A percentile compares a stretch with the other conserved stretches of the same genome.
These are phyloP conservation scores for Lamellibrachia columna DNA, from an alignment of 2,888 invertebrate genomes.

Conservation along the genomic window DNA sequence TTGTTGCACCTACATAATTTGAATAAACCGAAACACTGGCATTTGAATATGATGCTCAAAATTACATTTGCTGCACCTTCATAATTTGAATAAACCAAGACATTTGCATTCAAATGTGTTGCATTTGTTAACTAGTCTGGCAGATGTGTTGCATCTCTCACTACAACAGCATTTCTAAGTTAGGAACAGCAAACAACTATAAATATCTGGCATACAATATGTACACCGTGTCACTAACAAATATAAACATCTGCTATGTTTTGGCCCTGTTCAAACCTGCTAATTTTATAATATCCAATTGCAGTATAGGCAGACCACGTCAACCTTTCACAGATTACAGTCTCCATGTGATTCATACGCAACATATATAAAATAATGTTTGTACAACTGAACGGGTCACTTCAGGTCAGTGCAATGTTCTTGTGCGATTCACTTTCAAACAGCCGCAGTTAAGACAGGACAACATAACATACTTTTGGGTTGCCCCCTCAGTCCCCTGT, in stretches of 20 bases:
- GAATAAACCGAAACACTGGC: too few species aligned
- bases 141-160: too few species aligned
- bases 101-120: too few species aligned
- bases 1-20: too few species aligned
- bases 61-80: too few species aligned
- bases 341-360: neutral
- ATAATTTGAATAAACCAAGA: too few species aligned
- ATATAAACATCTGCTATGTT: neutral
- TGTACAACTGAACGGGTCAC: neutral
- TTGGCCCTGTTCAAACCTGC: neutral
- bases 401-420: neutral
- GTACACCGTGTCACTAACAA: neutral
- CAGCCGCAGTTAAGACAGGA: neutral
- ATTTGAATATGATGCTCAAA: too few species aligned
- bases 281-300: neutral
- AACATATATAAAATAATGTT: neutral
- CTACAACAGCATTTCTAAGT: too few species aligned
- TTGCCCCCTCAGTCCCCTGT: neutral
- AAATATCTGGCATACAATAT: slow-evolving; percentile 5
- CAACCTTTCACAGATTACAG: neutral
- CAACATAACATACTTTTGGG: neutral
- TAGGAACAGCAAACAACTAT: neutral
- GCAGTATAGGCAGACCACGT: neutral
- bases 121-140: too few species aligned
- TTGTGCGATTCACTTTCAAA: neutral